These are phyloP conservation scores for Mobula birostris DNA, from an alignment of 2,113 vertebrate species.

Conservation along the genomic window DNA sequence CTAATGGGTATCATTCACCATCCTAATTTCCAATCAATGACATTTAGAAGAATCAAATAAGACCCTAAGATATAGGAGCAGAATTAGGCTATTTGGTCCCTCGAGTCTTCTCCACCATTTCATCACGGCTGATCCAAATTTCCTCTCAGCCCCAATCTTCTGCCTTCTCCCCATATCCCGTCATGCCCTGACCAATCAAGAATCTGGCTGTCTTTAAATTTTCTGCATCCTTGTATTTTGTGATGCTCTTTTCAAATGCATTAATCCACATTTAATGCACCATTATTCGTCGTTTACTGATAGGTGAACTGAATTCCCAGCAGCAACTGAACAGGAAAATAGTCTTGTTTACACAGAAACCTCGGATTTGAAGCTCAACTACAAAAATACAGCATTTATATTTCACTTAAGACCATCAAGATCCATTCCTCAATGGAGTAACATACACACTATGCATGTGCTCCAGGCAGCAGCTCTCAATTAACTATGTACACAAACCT, in stretches of 20 bases:
- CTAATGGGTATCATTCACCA: too few relatives aligned
- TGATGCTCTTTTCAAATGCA: neutral
- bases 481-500: constrained; percentile 56
- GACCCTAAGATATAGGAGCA: too few relatives aligned
- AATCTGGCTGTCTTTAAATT: too few relatives aligned
- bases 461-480: neutral
- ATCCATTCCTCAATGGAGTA: neutral
- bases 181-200: too few relatives aligned
- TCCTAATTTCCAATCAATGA: neutral
- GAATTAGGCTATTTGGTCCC: too few relatives aligned
- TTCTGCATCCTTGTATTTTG: neutral
- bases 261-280: neutral
- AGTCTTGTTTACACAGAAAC: neutral
- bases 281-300: neutral
- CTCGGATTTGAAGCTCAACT: neutral
- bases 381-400: neutral
- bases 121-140: too few relatives aligned
- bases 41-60: too few relatives aligned
- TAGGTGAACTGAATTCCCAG: neutral
- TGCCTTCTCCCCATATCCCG: too few relatives aligned
- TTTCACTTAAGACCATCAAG: neutral
- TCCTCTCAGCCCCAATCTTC: too few relatives aligned
- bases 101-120: too few relatives aligned
- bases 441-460: neutral
- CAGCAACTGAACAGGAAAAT: neutral